phyloP scores from a whole-genome alignment of 2,888 invertebrate species.

The Ceriagrion tenellum region DNA sequence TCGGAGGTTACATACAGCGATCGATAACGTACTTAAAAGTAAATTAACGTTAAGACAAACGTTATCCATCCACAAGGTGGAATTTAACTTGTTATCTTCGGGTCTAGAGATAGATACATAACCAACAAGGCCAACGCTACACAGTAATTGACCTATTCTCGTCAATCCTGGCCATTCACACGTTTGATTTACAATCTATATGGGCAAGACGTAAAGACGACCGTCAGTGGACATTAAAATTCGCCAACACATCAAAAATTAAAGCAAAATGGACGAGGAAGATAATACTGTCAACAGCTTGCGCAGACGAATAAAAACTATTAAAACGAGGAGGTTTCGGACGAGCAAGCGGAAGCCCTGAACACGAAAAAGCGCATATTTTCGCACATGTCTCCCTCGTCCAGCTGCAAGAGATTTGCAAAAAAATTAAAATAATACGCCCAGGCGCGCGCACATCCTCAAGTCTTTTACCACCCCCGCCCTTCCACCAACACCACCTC shows the following conservation, averaged over 20 bases:
- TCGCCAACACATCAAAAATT: not conserved
- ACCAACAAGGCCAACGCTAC: too few relatives aligned
- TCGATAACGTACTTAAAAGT: too few relatives aligned
- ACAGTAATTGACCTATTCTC: too few relatives aligned
- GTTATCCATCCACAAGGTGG: too few relatives aligned
- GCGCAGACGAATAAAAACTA: not conserved
- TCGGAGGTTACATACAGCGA: too few relatives aligned
- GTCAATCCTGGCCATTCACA: too few relatives aligned
- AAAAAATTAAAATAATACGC: not conserved
- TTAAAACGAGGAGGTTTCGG: not conserved
- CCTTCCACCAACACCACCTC: not conserved
- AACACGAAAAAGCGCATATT: not conserved
- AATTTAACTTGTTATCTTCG: too few relatives aligned
- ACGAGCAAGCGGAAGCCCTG: not conserved
- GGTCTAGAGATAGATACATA: not conserved
- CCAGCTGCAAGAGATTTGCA: not conserved
- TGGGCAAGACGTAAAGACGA: too few relatives aligned
- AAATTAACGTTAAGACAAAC: too few relatives aligned
- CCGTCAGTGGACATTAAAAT: not conserved
- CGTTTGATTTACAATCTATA: too few relatives aligned
- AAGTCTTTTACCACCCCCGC: not conserved
- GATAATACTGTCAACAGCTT: not conserved
- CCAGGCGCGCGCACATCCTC: not conserved
- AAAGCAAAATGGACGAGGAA: not conserved
- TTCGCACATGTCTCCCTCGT: not conserved